Conservation (phyloP, 2,113 vertebrate genomes). For the Hoplias malabaricus region DNA sequence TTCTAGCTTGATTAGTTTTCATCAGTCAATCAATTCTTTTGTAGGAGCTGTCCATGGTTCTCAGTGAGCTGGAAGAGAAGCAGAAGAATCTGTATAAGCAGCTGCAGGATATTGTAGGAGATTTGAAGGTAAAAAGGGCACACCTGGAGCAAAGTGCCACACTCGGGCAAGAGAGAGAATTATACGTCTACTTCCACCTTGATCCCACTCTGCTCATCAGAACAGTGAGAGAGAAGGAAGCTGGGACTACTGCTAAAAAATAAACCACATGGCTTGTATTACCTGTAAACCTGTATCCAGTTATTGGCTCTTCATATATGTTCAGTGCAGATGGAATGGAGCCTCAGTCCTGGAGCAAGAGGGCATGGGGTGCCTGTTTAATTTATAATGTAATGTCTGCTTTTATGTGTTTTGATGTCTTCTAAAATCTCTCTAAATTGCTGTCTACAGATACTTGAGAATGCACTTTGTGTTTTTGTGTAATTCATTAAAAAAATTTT, state of each 20-base stretch:
- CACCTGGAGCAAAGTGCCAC: constrained; percentile 76
- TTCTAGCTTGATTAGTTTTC: no score
- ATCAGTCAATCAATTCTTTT: no score
- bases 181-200: constrained; percentile 86
- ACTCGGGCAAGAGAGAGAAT: constrained; percentile 80
- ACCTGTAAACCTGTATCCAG: neutral
- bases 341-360: neutral
- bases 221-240: constrained; percentile 81
- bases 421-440: neutral
- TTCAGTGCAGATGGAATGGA: neutral
- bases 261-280: constrained; percentile 15
- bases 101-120: constrained; percentile 78
- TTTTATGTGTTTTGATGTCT: no score
- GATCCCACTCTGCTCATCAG: constrained; percentile 78
- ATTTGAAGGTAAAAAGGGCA: constrained; percentile 80
- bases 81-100: constrained; percentile 76
- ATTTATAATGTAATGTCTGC: no score
- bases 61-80: constrained; percentile 75
- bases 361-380: neutral
- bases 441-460: neutral
- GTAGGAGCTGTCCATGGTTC: constrained; percentile 80
- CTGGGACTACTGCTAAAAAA: constrained; percentile 57
- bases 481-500: neutral
- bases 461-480: neutral
- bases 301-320: neutral